Percentiles rank a stretch among this genome's conserved stretches.
These are phyloP conservation scores for Amaurobius ferox DNA, from an alignment of 2,888 invertebrate genomes.

Conservation along the genomic window DNA sequence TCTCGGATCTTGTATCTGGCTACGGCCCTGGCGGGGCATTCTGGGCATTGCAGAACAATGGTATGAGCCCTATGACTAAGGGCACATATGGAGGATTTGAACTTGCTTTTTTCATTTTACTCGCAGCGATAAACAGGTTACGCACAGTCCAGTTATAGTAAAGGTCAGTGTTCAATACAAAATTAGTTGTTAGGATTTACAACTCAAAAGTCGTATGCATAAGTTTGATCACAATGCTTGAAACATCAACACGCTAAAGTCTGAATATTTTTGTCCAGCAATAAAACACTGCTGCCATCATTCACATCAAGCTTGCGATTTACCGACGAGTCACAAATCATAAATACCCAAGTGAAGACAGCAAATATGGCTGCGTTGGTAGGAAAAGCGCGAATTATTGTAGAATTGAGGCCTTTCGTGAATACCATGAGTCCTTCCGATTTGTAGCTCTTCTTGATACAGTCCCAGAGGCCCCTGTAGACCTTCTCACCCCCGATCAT, in stretches of 20 bases:
- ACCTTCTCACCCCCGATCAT: conserved; percentile 77
- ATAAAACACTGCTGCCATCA: conserved; percentile 22
- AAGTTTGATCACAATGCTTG: background rate
- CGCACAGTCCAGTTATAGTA: too few species aligned
- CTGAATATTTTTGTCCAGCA: conserved; percentile 55
- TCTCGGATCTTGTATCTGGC: too few species aligned
- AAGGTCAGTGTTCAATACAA: too few species aligned
- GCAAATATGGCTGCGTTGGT: conserved; percentile 95
- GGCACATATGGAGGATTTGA: too few species aligned
- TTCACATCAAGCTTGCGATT: conserved; percentile 28
- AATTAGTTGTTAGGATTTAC: too few species aligned
- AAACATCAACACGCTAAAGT: conserved; percentile 36
- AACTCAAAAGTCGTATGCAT: background rate
- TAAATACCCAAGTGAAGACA: conserved; percentile 84
- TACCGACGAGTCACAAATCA: conserved; percentile 31
- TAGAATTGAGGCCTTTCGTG: conserved; percentile 86
- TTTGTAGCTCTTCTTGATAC: conserved; percentile 83
- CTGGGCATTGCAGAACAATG: too few species aligned
- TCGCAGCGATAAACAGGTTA: too few species aligned
- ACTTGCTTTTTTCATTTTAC: too few species aligned
- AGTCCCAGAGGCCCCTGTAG: conserved; percentile 86
- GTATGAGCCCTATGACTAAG: too few species aligned
- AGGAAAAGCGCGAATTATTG: conserved; percentile 91
- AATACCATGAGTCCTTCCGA: conserved; percentile 86
- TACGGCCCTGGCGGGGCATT: too few species aligned